Evolutionary conservation across 1,140 invertebrate genomes (phyloP).

Genomic region (Vanessa tameamea): DNA sequence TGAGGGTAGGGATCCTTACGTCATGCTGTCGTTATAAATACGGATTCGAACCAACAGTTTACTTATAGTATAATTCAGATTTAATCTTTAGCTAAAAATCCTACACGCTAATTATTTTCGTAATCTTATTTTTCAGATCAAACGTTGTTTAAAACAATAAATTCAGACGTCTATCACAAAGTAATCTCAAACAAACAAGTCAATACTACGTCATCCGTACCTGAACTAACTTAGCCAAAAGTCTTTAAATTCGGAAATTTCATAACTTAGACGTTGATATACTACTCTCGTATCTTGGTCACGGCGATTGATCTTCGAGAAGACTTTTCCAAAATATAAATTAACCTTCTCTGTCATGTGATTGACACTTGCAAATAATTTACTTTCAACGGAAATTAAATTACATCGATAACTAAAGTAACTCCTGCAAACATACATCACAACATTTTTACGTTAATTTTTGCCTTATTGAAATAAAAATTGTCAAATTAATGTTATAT

Average conservation of each 20-base stretch:
- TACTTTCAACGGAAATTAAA: slow-evolving; percentile 18
- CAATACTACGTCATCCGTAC: neutral
- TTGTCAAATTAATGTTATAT: no score
- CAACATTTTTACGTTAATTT: no score
- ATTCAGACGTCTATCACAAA: neutral
- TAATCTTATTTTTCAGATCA: no score
- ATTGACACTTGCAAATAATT: slow-evolving; percentile 9
- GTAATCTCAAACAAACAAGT: neutral
- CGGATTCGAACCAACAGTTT: no score
- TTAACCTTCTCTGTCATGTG: slow-evolving; percentile 10
- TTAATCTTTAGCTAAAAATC: no score
- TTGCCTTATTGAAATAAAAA: no score
- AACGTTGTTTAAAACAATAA: neutral
- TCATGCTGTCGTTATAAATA: no score
- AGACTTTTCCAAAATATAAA: neutral
- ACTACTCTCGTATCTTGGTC: neutral
- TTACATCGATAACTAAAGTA: neutral
- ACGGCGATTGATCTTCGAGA: slow-evolving; percentile 2
- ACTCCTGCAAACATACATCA: no score
- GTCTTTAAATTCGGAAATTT: neutral
- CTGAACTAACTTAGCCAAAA: neutral
- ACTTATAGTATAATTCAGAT: no score
- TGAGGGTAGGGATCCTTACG: no score
- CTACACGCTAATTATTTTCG: no score
- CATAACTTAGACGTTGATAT: slow-evolving; percentile 8